phyloP scores from a whole-genome alignment of 2,113 vertebrate species.

The Cochlearius cochlearius region DNA sequence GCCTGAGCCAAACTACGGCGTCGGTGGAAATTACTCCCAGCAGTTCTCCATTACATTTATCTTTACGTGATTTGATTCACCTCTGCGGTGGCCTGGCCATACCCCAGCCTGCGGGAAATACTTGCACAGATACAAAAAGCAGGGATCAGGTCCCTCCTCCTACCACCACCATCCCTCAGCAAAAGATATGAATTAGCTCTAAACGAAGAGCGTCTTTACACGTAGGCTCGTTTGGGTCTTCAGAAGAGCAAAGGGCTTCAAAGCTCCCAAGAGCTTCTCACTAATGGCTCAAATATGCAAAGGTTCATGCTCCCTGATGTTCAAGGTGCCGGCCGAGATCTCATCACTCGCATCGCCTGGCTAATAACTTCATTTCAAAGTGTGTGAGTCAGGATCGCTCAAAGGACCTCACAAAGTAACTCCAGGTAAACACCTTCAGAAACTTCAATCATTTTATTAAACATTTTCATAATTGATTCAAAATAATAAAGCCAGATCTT shows the following conservation, averaged over 20 bases:
- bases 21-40: not conserved
- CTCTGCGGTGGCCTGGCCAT: not conserved
- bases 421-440: not conserved
- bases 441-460: not conserved
- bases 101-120: not conserved
- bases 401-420: not conserved
- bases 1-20: fast-evolving
- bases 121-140: not conserved
- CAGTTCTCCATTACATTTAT: not conserved
- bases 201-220: not conserved
- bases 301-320: not conserved
- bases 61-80: not conserved
- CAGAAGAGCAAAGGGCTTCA: not conserved
- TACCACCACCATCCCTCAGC: not conserved
- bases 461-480: not conserved
- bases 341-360: not conserved
- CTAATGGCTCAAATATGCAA: not conserved
- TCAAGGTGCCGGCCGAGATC: not conserved
- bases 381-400: not conserved
- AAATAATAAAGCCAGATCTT: not conserved
- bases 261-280: not conserved
- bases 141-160: not conserved
- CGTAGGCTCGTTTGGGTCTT: not conserved
- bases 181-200: not conserved
- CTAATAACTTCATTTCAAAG: not conserved